A percentile compares a stretch with the other conserved stretches of the same genome.
Evolutionary conservation across 1,140 invertebrate species (phyloP).

Genomic region (Eurytemora carolleeae): DNA sequence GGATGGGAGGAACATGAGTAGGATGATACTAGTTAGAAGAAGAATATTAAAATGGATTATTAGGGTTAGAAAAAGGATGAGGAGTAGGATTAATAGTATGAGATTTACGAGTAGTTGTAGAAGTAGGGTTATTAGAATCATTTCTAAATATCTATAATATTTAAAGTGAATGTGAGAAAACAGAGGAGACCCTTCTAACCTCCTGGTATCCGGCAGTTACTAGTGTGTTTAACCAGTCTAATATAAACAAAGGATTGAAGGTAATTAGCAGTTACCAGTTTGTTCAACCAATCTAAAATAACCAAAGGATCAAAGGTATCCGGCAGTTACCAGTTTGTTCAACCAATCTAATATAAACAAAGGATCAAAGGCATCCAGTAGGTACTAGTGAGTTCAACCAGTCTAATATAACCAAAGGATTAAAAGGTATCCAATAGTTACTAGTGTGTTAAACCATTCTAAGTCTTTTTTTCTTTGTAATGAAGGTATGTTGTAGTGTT

Average conservation of each 20-base stretch:
- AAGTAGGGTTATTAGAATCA: background rate
- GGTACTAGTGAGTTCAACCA: slow-evolving; percentile 1
- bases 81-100: background rate
- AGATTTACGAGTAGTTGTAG: background rate
- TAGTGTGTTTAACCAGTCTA: slow-evolving; percentile 1
- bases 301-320: background rate
- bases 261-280: background rate
- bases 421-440: background rate
- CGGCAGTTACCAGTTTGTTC: background rate
- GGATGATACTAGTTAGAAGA: no score
- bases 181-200: slow-evolving; percentile 8
- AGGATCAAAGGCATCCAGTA: background rate
- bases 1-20: no score
- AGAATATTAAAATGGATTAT: background rate
- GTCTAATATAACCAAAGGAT: background rate
- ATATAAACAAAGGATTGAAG: background rate
- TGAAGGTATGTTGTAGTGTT: no score
- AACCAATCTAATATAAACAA: background rate
- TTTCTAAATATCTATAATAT: background rate
- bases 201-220: slow-evolving; percentile 6
- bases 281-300: slow-evolving; percentile 1
- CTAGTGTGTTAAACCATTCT: no score
- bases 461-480: no score
- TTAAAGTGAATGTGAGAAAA: slow-evolving; percentile 12
- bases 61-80: background rate